phyloP scores from a whole-genome alignment of 2,113 vertebrate genomes.

The Coturnix japonica region DNA sequence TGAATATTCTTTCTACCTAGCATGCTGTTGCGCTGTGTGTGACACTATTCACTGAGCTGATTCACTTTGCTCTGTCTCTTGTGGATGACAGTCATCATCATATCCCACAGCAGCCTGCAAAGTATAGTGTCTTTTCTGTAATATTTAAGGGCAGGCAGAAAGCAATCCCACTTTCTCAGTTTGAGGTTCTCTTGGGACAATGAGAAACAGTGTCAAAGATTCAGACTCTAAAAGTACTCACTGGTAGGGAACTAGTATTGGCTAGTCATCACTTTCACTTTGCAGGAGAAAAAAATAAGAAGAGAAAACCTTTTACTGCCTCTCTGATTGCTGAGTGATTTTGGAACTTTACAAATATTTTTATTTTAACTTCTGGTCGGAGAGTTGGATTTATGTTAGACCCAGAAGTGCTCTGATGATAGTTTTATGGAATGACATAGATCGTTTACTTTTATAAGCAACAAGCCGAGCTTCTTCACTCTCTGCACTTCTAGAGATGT shows the following conservation, averaged over 20 bases:
- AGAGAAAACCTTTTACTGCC: background rate
- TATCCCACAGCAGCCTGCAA: background rate
- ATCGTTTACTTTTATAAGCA: background rate
- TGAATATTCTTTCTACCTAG: background rate
- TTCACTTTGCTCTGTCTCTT: background rate
- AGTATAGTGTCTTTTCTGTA: background rate
- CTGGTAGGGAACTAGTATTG: background rate
- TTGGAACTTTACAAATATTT: background rate
- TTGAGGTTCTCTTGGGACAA: background rate
- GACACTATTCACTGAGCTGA: background rate
- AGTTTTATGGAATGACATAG: background rate
- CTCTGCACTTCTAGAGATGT: background rate
- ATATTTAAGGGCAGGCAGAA: background rate
- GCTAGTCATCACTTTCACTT: background rate
- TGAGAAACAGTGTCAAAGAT: background rate
- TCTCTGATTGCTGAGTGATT: background rate
- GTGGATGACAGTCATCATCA: background rate
- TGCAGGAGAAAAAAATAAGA: background rate
- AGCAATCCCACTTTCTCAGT: background rate
- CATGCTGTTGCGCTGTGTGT: background rate
- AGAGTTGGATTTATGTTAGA: background rate
- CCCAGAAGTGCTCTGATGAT: background rate
- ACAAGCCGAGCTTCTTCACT: background rate
- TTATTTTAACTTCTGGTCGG: background rate
- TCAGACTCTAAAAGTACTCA: background rate